phyloP scores from a whole-genome alignment of 2,888 invertebrate genomes.

The Cosmopolites sordidus region DNA sequence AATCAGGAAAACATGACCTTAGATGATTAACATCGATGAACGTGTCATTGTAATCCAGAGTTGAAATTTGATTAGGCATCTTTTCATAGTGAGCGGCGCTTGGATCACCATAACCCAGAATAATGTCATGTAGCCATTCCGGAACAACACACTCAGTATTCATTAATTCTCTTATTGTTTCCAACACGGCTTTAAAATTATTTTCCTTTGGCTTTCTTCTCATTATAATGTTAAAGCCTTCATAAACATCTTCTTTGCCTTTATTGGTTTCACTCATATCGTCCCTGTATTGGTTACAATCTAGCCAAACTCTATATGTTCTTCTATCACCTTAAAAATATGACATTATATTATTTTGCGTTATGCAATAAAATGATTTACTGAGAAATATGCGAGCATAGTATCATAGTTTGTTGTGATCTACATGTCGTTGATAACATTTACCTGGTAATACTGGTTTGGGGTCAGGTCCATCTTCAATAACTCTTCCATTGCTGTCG shows the following conservation, averaged over 20 bases:
- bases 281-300: slow-evolving; percentile 93
- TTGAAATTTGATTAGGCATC: slow-evolving; percentile 80
- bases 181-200: slow-evolving; percentile 98
- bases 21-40: slow-evolving; percentile 91
- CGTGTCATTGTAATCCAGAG: slow-evolving; percentile 95
- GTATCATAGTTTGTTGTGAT: neutral
- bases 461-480: slow-evolving; percentile 93
- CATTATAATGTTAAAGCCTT: slow-evolving; percentile 90
- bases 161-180: slow-evolving; percentile 98
- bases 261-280: slow-evolving; percentile 83
- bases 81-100: slow-evolving; percentile 95
- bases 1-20: slow-evolving; percentile 74
- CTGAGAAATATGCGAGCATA: too few species aligned
- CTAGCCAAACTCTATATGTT: slow-evolving; percentile 83
- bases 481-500: slow-evolving; percentile 89
- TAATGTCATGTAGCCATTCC: slow-evolving; percentile 93
- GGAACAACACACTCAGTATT: slow-evolving; percentile 98
- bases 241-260: slow-evolving; percentile 67
- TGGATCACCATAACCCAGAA: slow-evolving; percentile 94
- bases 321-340: slow-evolving; percentile 17
- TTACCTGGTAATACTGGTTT: slow-evolving; percentile 76
- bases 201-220: slow-evolving; percentile 99
- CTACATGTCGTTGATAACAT: neutral
- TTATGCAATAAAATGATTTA: neutral
- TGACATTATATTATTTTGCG: neutral